phyloP scores from a whole-genome alignment of 1,140 invertebrate genomes.

The Drosophila orosa region DNA sequence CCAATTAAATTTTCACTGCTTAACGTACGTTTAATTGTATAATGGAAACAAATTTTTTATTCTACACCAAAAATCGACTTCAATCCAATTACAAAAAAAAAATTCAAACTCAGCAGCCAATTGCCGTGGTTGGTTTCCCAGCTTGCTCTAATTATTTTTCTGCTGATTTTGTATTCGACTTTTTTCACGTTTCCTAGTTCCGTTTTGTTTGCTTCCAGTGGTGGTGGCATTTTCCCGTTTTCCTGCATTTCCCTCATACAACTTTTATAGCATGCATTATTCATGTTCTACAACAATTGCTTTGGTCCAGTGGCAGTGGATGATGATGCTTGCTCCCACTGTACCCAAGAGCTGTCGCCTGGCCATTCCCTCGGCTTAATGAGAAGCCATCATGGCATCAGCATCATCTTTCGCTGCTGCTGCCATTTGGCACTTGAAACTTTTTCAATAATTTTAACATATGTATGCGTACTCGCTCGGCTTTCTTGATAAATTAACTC shows the following conservation, averaged over 20 bases:
- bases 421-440: slow-evolving; percentile 57
- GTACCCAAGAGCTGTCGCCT: slow-evolving; percentile 2
- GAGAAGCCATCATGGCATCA: slow-evolving; percentile 60
- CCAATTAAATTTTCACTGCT: not conserved
- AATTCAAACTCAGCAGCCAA: slow-evolving; percentile 13
- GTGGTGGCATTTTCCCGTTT: slow-evolving; percentile 32
- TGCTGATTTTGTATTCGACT: slow-evolving; percentile 1
- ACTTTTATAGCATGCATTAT: slow-evolving; percentile 74
- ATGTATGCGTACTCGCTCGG: slow-evolving; percentile 42
- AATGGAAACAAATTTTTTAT: not conserved
- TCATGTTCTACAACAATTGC: slow-evolving; percentile 75
- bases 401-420: slow-evolving; percentile 24
- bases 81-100: not conserved
- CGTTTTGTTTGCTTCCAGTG: slow-evolving; percentile 34
- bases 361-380: slow-evolving; percentile 39
- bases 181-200: slow-evolving; percentile 12
- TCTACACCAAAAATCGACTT: not conserved
- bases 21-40: not conserved
- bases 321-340: not conserved
- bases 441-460: slow-evolving; percentile 75
- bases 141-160: slow-evolving; percentile 42
- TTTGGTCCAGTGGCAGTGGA: slow-evolving; percentile 26
- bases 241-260: slow-evolving; percentile 68
- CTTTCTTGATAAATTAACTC: slow-evolving; percentile 80
- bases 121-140: slow-evolving; percentile 31